Evolutionary conservation across 2,888 invertebrate species (phyloP).

Genomic region (Galeopsomyia nigrocyanea): DNA sequence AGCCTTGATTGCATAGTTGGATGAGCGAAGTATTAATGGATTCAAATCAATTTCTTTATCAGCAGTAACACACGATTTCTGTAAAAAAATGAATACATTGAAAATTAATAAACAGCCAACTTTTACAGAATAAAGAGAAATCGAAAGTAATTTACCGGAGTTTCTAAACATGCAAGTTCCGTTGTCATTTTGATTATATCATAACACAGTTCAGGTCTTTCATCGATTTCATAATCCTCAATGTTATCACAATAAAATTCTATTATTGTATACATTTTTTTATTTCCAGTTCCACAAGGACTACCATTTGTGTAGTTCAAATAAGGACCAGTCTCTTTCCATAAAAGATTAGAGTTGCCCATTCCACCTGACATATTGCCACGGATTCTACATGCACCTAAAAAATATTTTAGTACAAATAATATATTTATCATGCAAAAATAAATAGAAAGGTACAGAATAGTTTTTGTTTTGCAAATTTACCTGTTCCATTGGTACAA

Average conservation of each 20-base stretch:
- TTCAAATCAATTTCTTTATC: slow-evolving; percentile 54
- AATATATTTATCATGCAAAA: slow-evolving; percentile 6
- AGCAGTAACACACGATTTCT: slow-evolving; percentile 52
- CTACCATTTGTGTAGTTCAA: slow-evolving; percentile 63
- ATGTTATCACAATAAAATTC: slow-evolving; percentile 58
- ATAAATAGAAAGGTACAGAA: slow-evolving; percentile 5
- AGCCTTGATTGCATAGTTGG: slow-evolving; percentile 57
- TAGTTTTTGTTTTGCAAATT: not conserved
- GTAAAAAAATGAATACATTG: slow-evolving; percentile 23
- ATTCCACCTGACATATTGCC: slow-evolving; percentile 55
- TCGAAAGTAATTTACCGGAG: slow-evolving; percentile 41
- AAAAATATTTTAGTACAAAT: slow-evolving; percentile 31
- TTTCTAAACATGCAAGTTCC: slow-evolving; percentile 53
- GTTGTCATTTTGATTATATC: slow-evolving; percentile 59
- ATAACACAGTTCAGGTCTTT: slow-evolving; percentile 53
- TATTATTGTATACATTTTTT: slow-evolving; percentile 57
- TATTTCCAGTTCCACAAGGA: slow-evolving; percentile 50
- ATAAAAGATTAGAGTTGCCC: slow-evolving; percentile 58
- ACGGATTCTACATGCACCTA: slow-evolving; percentile 57
- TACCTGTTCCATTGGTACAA: slow-evolving; percentile 55
- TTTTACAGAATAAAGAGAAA: too few species aligned
- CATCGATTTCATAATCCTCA: slow-evolving; percentile 52
- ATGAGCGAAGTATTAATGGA: slow-evolving; percentile 52
- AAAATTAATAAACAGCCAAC: not conserved
- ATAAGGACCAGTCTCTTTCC: slow-evolving; percentile 61